Evolutionary conservation across 2,888 invertebrate species (phyloP), one percentile per base, ranked within the genome.

Genomic region (Molanna angustata): DNA sequence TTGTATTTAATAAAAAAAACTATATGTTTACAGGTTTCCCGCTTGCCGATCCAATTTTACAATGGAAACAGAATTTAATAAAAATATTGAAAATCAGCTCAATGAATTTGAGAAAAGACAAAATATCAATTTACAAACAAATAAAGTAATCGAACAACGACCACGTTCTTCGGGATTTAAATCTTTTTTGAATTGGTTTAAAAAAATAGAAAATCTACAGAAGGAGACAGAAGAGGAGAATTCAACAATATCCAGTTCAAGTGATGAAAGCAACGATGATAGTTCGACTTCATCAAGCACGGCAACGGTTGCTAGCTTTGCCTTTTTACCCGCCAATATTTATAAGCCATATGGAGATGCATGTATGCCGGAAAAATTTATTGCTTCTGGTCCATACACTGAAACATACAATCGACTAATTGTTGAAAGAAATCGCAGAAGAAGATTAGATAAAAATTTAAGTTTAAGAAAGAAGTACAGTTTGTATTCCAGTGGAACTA

Each of bases 181-280:
- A 70, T 83, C 86, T 50, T 74, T 88, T 65, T 79, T 88, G 65
- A 82, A 82, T 70, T 88, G 88, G 88, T 82, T 88, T 66, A 84
- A 83, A 59, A 82, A 83, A 58, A 74, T 74, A 60, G 76, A 79
- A 57, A 60, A 61, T 44, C 66, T 56, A 9, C 52, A 59, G 32
- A 67, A 73, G 50, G 65, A 67, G 20, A 67, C 69, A 22, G 21
- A 51, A 49, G 32, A 42, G 32, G 49, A 56, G 37, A 54, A 41
- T 35, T 49, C 43, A 35, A 45, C 52, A 19, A 47, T 44, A 54
- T 54, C 49, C 27, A 49, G 49, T 18, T 39, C 56, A 17, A 40
- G 35, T 43, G 53, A 42, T 19, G 57, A 58, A 52, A 72, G 67
- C 49, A 68, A 63, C 61, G 73, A 71, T 21, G 58, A 57, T 11